Conservation (phyloP, 2,888 invertebrate species). For the Polydrusus cervinus region DNA sequence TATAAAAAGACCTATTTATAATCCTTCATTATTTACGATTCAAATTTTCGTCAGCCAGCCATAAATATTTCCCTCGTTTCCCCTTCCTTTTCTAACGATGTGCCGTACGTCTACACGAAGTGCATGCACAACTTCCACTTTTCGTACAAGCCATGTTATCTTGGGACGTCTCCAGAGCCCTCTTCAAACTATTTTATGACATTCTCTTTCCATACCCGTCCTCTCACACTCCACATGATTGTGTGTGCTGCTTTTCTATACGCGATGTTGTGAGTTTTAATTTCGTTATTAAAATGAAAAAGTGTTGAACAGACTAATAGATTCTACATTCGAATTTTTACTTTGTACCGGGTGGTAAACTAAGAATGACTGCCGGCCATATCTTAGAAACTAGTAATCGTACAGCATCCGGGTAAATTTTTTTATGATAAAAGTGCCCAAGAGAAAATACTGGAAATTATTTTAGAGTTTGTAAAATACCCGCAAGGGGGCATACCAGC, state of each 20-base stretch:
- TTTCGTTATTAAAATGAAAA: not conserved
- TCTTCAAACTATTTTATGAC: constrained; percentile 71
- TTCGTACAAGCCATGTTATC: constrained; percentile 63
- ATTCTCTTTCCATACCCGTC: constrained; percentile 58
- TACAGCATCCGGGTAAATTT: no score
- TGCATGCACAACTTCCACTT: constrained; percentile 62
- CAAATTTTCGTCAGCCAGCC: constrained; percentile 32
- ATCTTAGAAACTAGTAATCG: no score
- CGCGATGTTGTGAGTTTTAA: constrained; percentile 22
- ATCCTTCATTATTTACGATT: constrained; percentile 14
- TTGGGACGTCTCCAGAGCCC: constrained; percentile 69
- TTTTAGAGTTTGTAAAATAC: no score
- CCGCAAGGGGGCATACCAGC: no score
- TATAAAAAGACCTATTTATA: not conserved
- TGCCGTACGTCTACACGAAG: constrained; percentile 58
- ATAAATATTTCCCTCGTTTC: constrained; percentile 39
- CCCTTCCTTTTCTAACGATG: constrained; percentile 38
- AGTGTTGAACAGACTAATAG: no score
- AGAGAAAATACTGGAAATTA: no score
- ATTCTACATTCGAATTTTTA: no score
- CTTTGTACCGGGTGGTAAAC: no score
- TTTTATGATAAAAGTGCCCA: no score
- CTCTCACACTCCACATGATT: constrained; percentile 54
- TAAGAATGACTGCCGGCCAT: no score
- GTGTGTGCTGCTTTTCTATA: constrained; percentile 23